Evolutionary conservation across 2,888 invertebrate species (phyloP).

Genomic region (Zaprionus bogoriensis): DNA sequence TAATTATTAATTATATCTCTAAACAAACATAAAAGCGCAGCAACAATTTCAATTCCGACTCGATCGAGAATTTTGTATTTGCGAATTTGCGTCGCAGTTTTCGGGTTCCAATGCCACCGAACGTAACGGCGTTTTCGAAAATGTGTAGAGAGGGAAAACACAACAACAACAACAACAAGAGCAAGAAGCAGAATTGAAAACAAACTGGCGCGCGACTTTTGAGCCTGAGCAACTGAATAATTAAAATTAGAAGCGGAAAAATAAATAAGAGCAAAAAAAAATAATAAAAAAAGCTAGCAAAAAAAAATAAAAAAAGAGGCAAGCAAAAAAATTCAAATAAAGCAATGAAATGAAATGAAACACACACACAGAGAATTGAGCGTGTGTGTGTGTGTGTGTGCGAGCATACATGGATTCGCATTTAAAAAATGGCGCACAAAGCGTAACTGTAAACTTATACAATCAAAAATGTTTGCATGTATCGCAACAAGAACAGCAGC

Average conservation of each 20-base stretch:
- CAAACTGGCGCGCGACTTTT: slow-evolving; percentile 72
- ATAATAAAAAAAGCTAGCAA: slow-evolving; percentile 21
- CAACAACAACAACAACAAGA: slow-evolving; percentile 14
- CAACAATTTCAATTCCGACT: slow-evolving; percentile 45
- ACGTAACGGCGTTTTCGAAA: slow-evolving; percentile 57
- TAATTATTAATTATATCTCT: slow-evolving; percentile 66
- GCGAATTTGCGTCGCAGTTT: slow-evolving; percentile 70
- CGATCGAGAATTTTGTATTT: slow-evolving; percentile 32
- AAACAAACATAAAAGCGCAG: slow-evolving; percentile 45
- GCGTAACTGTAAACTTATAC: slow-evolving; percentile 71
- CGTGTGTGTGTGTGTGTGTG: slow-evolving; percentile 39
- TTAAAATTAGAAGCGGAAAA: slow-evolving; percentile 75
- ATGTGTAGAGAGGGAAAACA: slow-evolving; percentile 6
- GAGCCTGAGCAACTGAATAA: slow-evolving; percentile 75
- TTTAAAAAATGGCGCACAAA: slow-evolving; percentile 68
- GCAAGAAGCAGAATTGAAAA: slow-evolving; percentile 50
- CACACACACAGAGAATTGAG: slow-evolving; percentile 16
- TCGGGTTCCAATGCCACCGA: slow-evolving; percentile 23
- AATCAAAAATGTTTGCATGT: slow-evolving; percentile 57
- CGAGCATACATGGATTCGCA: too few relatives aligned
- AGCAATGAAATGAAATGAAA: slow-evolving; percentile 56
- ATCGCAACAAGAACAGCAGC: slow-evolving; percentile 32
- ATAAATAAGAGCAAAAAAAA: slow-evolving; percentile 55
- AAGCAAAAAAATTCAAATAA: slow-evolving; percentile 50
- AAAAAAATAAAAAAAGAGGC: slow-evolving; percentile 10